phyloP scores from a whole-genome alignment of 2,888 invertebrate genomes.

The Macropis europaea region DNA sequence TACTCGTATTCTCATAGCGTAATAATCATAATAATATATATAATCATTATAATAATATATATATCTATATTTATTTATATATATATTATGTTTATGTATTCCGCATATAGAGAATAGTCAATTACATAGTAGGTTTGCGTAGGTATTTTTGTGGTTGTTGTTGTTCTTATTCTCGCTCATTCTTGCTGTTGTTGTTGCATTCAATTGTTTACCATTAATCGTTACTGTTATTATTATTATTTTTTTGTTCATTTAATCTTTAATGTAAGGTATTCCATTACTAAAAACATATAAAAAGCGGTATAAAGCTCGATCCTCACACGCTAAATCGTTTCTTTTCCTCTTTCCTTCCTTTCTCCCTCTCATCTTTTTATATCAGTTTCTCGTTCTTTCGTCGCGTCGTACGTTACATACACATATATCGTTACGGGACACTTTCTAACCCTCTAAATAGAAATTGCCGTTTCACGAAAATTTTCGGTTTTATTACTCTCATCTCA shows the following conservation, averaged over 20 bases:
- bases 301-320: conserved; percentile 79
- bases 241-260: conserved; percentile 67
- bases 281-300: conserved; percentile 79
- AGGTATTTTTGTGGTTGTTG: conserved; percentile 59
- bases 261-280: conserved; percentile 73
- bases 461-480: conserved; percentile 45
- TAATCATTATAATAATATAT: conserved; percentile 62
- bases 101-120: conserved; percentile 74
- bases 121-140: conserved; percentile 73
- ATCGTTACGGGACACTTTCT: no score
- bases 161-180: no score
- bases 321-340: conserved; percentile 58
- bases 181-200: conserved; percentile 53
- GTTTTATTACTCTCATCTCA: background rate
- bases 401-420: no score
- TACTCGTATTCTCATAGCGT: conserved; percentile 77
- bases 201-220: conserved; percentile 31
- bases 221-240: conserved; percentile 42
- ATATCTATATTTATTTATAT: conserved; percentile 65
- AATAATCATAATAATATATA: conserved; percentile 74
- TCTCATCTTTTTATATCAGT: background rate
- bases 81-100: conserved; percentile 73
- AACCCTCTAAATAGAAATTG: conserved; percentile 65
- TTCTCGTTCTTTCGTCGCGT: background rate
- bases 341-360: background rate